phyloP scores from a whole-genome alignment of 1,140 invertebrate genomes.

The Bombus picipes region DNA sequence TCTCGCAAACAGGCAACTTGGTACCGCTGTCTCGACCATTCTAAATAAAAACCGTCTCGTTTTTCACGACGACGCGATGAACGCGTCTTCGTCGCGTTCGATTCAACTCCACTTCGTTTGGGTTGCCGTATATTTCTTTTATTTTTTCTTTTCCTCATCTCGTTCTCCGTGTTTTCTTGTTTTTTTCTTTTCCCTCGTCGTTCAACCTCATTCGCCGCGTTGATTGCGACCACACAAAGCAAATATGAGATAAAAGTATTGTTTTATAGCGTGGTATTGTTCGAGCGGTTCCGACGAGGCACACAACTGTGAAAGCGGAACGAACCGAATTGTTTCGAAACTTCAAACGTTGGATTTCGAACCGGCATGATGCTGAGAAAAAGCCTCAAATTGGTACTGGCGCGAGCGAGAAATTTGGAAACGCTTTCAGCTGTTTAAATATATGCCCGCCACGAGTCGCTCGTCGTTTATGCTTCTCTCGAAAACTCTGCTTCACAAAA shows the following conservation, averaged over 20 bases:
- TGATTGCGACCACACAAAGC: constrained; percentile 22
- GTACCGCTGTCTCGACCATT: neutral
- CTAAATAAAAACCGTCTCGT: neutral
- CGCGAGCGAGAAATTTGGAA: neutral
- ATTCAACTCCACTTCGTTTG: constrained; percentile 6
- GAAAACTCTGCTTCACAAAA: neutral
- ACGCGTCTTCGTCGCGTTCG: constrained; percentile 29
- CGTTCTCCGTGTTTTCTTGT: no score
- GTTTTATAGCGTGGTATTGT: constrained; percentile 26
- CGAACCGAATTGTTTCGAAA: constrained; percentile 19
- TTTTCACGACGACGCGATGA: neutral
- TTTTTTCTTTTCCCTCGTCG: neutral
- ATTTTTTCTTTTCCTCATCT: neutral
- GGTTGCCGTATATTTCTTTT: neutral
- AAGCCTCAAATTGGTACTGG: neutral
- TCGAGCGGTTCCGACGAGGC: neutral
- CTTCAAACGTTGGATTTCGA: neutral
- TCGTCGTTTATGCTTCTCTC: neutral
- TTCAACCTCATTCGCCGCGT: neutral
- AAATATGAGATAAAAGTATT: constrained; percentile 46
- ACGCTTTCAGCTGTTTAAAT: constrained; percentile 25
- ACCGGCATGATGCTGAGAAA: neutral
- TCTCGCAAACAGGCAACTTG: neutral
- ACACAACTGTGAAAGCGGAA: constrained; percentile 1
- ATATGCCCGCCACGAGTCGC: neutral